A percentile compares a stretch with the other conserved stretches of the same genome.
phyloP scores from a whole-genome alignment of 2,113 vertebrate species.

The Percina caprodes region DNA sequence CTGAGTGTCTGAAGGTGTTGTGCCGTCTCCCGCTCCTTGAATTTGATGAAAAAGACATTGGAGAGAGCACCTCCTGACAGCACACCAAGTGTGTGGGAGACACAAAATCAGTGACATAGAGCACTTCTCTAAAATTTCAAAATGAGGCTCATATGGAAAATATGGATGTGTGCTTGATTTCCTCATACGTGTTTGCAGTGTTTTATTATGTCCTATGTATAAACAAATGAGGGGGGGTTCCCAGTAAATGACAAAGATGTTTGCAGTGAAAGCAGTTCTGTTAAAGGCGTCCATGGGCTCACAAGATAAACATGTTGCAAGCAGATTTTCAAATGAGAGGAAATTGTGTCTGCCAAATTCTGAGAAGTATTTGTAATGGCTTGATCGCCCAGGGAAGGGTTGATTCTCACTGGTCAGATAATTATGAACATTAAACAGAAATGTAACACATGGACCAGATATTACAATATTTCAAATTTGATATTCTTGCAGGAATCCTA shows the following conservation, averaged over 20 bases:
- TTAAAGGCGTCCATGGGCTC: constrained; percentile 12
- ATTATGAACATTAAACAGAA: not conserved
- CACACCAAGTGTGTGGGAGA: constrained; percentile 56
- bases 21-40: constrained; percentile 47
- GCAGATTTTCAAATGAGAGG: constrained; percentile 34
- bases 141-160: constrained; percentile 55
- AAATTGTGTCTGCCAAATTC: not conserved
- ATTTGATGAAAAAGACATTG: constrained; percentile 59
- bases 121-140: constrained; percentile 46
- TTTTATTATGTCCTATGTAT: constrained; percentile 48
- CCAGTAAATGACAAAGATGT: constrained; percentile 32
- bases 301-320: constrained; percentile 47
- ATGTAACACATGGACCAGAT: not conserved
- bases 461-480: not conserved
- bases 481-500: not conserved
- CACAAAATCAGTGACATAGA: constrained; percentile 37
- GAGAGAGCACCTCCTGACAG: constrained; percentile 55
- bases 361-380: constrained; percentile 20
- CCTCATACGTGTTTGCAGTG: constrained; percentile 8
- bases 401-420: constrained; percentile 15
- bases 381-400: not conserved
- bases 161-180: constrained; percentile 42
- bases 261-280: constrained; percentile 15
- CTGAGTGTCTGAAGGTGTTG: constrained; percentile 59
- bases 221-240: constrained; percentile 47